A percentile compares a stretch with the other conserved stretches of the same genome.
Evolutionary conservation across 2,113 vertebrate genomes (phyloP).

Genomic region (Guaruba guarouba): DNA sequence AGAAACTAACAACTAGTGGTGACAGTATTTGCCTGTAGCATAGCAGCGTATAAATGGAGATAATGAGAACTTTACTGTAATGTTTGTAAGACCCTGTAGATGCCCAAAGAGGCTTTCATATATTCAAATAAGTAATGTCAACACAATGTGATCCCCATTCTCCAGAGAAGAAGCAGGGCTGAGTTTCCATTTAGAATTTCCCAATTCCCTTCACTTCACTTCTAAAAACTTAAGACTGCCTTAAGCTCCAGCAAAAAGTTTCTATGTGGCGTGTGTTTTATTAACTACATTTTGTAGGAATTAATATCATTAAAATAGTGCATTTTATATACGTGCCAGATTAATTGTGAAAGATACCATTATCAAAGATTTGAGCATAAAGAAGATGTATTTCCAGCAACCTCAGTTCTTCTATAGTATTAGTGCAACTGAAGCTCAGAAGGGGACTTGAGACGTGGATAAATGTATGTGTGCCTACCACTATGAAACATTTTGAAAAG

Average conservation of each 20-base stretch:
- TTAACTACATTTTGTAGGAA: conserved; percentile 55
- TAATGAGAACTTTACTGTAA: neutral
- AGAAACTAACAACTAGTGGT: neutral
- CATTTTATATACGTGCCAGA: conserved; percentile 47
- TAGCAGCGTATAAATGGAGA: neutral
- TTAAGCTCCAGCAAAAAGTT: conserved; percentile 35
- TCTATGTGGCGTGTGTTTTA: conserved; percentile 54
- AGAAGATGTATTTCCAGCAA: conserved; percentile 60
- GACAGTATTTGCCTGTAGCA: neutral
- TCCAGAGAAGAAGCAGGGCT: neutral
- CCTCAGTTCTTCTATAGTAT: conserved; percentile 43
- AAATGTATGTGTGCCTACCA: conserved; percentile 23
- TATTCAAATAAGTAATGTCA: neutral
- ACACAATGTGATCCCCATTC: neutral
- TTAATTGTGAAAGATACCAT: conserved; percentile 49
- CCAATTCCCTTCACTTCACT: neutral
- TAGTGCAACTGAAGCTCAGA: conserved; percentile 49
- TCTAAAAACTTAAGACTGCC: conserved; percentile 46
- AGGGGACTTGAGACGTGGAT: conserved; percentile 14
- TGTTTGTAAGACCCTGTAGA: neutral
- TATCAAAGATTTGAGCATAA: conserved; percentile 55
- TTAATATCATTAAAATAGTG: conserved; percentile 53
- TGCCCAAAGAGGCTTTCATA: neutral
- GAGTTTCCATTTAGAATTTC: neutral
- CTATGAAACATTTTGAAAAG: conserved; percentile 40